Base-by-base conservation (phyloP, 2,888 invertebrate species). In the Rhagonycha fulva region DNA sequence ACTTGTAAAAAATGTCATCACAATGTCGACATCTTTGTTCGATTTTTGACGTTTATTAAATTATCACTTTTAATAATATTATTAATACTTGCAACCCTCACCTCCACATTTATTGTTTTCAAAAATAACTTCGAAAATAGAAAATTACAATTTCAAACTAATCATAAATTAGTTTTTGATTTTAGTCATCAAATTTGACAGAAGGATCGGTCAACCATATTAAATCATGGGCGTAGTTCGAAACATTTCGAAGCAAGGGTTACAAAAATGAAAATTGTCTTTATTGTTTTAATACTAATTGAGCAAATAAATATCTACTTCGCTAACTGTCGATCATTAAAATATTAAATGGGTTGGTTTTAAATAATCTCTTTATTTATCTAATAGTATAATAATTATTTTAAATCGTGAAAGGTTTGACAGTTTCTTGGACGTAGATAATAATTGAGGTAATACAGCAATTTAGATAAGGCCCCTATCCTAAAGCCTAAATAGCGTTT, bases 21-120 rank as follows among this genome's bases (percentile, higher is more conserved):
- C 28, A 62, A 60, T 14, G 70, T 62, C 14, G 70, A 70, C 70
- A 70, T 70, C 62, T 70, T 70, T 70, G n/a, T 28, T 70, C 28
- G 30, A 14, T 28, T 14, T 11, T 28, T 28, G 28, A 62, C 23
- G 30, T 62, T 26, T 28, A 19, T 62, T 70, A 70, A 47, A 47
- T 47, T 47, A 47, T 12, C 9, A 47, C n/a, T 47, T 47, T n/a
- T n/a, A 47, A 47, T n/a, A 47, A 47, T n/a, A 47, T 47, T 47
- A 47, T 47, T 47, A 47, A 47, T 47, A 47, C 47, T 47, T 47
- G n/a, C 12, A 1, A 32, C 47, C n/a, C 5, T n/a, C n/a, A 47
- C 47, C 2, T n/a, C 7, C 47, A 47, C n/a, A 12, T 47, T 47
- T 47, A 47, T 2, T 47, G 1, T 32, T 47, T 47, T 47, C 47